Evolutionary conservation across 2,888 invertebrate genomes (phyloP).

Genomic region (Clostera curtula): DNA sequence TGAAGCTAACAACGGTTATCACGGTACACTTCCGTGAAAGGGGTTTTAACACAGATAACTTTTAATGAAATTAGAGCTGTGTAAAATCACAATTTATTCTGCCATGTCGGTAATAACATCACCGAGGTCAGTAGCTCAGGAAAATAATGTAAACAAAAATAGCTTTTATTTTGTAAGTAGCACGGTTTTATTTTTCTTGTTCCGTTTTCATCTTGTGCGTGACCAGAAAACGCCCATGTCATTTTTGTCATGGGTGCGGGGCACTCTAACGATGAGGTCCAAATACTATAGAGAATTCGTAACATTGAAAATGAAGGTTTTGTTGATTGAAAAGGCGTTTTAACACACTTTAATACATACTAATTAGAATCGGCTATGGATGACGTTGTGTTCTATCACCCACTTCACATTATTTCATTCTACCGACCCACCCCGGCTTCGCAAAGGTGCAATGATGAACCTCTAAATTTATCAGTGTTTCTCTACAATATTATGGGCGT

Average conservation of each 20-base stretch:
- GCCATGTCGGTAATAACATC: constrained; percentile 37
- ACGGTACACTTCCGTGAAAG: constrained; percentile 10
- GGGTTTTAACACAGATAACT: constrained; percentile 20
- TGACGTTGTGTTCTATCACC: too few species aligned
- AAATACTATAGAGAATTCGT: constrained; percentile 23
- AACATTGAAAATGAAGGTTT: constrained; percentile 9
- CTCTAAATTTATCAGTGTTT: too few species aligned
- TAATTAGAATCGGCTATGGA: too few species aligned
- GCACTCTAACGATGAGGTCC: constrained; percentile 26
- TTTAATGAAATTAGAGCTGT: constrained; percentile 30
- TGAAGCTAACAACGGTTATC: too few species aligned
- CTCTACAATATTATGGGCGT: too few species aligned
- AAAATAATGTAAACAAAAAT: constrained; percentile 23
- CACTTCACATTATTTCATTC: too few species aligned
- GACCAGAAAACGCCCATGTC: constrained; percentile 55
- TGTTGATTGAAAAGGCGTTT: too few species aligned
- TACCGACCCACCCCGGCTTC: too few species aligned
- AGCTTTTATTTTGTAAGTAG: constrained; percentile 29
- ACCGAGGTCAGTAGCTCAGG: constrained; percentile 34
- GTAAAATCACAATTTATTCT: constrained; percentile 46
- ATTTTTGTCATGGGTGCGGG: constrained; percentile 49
- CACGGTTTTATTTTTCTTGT: constrained; percentile 29
- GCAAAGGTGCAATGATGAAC: too few species aligned
- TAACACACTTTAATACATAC: too few species aligned
- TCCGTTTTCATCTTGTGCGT: constrained; percentile 38